Evolutionary conservation across 2,113 vertebrate genomes (phyloP), one percentile per base, ranked within the genome.

Genomic region (Raja brachyura): DNA sequence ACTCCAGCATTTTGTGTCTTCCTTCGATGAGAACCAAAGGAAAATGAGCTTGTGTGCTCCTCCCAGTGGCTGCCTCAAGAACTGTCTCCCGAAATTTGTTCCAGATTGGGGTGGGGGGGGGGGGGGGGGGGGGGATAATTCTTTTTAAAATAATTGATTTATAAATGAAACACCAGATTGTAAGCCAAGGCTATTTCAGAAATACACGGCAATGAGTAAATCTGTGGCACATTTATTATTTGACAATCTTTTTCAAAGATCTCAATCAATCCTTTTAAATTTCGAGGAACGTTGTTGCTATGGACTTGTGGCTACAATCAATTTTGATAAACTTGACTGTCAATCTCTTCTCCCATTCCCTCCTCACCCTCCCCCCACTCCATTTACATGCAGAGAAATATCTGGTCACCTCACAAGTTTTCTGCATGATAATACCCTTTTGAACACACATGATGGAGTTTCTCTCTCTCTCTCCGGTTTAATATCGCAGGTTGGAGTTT

Each of bases 401-500:
- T 54, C 90, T 48, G 68, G 83, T 63, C 63, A 88, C 28, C 83
- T 63, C 83, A 86, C 56, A 66, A 88, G 83, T 88, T 88, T 63
- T 88, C 83, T 63, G 28, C 59, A 66, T 88, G 83, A 88, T 88
- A 88, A 88, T 88, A 33, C 83, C 83, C 83, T 61, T 88, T 88
- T 88, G 83, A 88, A 66, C 59, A 88, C 59, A 88, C 59, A 63
- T 66, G 81, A 86, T 61, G 59, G 83, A 31, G 28, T 63, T 88
- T 33, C 81, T 86, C 56, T 16, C 81, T 88, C 59, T 9, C 59
- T 9, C 83, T 66, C 59, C 18, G 83, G 59, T 88, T 88, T 88
- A 88, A 88, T 88, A 88, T 63, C 83, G 59, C 28, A 63, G 83
- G 59, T 31, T n/a, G 63, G 59, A 88, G 83, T 88, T 88, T 88